Evolutionary conservation across 2,113 vertebrate genomes (phyloP).

Genomic region (Hippocampus comes): DNA sequence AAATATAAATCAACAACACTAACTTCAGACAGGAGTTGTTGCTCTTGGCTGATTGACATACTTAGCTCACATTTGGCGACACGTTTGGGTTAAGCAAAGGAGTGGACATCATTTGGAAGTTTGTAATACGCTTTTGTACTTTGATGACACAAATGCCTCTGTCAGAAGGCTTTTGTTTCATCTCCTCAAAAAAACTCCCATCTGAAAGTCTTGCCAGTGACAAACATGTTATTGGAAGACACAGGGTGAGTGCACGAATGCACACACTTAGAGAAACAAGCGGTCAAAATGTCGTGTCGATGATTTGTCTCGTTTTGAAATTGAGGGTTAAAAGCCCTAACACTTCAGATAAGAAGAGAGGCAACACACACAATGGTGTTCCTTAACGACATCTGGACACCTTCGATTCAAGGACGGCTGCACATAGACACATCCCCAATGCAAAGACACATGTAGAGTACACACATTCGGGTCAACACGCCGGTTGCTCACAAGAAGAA

Average conservation of each 20-base stretch:
- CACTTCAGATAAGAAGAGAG: conserved; percentile 13
- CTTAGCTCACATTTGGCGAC: too few species aligned
- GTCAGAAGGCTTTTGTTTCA: not conserved
- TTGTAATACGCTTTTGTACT: not conserved
- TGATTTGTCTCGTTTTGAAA: conserved; percentile 45
- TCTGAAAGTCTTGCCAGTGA: not conserved
- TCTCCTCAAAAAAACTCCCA: not conserved
- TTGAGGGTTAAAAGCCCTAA: conserved; percentile 45
- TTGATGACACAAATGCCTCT: not conserved
- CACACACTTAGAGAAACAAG: not conserved
- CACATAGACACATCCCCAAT: conserved; percentile 12
- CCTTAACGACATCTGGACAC: conserved; percentile 34
- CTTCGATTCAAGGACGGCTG: conserved; percentile 13
- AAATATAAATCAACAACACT: too few species aligned
- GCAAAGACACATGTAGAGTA: conserved; percentile 18
- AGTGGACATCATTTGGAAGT: too few species aligned
- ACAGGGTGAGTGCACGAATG: not conserved
- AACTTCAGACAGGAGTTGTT: too few species aligned
- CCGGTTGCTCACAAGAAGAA: conserved; percentile 39
- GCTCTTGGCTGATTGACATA: too few species aligned
- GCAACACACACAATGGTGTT: conserved; percentile 17
- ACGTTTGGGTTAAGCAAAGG: too few species aligned
- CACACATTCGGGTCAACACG: conserved; percentile 34
- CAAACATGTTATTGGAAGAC: not conserved
- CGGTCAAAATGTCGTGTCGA: conserved; percentile 35